Conservation (phyloP, 2,113 vertebrate genomes). For the Propithecus coquereli region DNA sequence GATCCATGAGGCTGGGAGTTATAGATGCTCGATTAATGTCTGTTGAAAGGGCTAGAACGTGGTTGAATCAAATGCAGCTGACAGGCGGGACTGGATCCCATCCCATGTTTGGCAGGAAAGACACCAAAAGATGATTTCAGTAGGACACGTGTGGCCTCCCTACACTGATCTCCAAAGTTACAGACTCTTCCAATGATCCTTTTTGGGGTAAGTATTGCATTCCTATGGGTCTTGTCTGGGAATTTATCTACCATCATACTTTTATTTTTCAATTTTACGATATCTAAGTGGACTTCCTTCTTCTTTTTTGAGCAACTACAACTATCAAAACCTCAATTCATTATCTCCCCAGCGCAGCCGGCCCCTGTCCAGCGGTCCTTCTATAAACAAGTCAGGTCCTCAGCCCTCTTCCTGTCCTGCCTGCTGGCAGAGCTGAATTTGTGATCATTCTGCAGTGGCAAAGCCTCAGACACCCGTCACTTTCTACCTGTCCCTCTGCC, state of each 20-base stretch:
- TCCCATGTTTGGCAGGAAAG: too few species aligned
- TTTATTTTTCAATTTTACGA: background rate
- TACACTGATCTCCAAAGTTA: background rate
- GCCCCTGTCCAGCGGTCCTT: background rate
- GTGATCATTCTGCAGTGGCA: background rate
- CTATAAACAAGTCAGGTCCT: background rate
- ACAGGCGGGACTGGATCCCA: background rate
- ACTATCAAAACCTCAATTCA: constrained; percentile 40
- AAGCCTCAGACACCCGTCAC: background rate
- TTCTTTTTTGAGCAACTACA: constrained; percentile 53
- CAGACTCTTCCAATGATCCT: background rate
- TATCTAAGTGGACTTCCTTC: constrained; percentile 56
- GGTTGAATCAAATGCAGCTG: background rate
- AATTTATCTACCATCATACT: background rate
- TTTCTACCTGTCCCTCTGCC: background rate
- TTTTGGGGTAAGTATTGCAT: background rate
- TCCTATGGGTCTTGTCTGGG: background rate
- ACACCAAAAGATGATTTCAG: background rate
- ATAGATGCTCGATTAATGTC: background rate
- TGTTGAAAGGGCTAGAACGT: background rate
- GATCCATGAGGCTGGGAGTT: background rate
- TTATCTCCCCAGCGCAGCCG: constrained; percentile 45
- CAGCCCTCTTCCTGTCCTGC: too few species aligned
- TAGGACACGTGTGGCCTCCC: background rate
- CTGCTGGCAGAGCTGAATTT: background rate